These are phyloP conservation scores for Gadus chalcogrammus DNA, from an alignment of 2,113 vertebrate genomes.

Conservation along the genomic window DNA sequence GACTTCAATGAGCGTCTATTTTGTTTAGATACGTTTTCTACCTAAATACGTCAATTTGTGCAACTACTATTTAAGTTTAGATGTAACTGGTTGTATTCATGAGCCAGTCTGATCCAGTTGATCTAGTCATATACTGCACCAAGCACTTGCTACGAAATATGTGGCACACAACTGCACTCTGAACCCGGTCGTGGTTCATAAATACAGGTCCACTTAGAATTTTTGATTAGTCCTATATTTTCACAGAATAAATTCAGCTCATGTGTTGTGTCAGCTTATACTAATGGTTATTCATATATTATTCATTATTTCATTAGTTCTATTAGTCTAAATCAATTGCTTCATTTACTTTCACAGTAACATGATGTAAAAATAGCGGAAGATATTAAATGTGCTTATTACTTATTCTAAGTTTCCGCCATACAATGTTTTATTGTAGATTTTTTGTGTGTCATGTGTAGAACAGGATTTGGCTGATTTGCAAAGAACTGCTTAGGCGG, in stretches of 20 bases:
- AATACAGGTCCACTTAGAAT: constrained; percentile 30
- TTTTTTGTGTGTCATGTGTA: constrained; percentile 21
- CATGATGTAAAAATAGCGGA: constrained; percentile 32
- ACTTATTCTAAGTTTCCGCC: too few relatives aligned
- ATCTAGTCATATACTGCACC: constrained; percentile 38
- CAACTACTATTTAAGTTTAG: constrained; percentile 17
- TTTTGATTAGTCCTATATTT: too few relatives aligned
- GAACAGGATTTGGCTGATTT: constrained; percentile 36
- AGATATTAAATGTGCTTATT: constrained; percentile 29
- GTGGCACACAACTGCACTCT: constrained; percentile 28
- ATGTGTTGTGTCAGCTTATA: too few relatives aligned
- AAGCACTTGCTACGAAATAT: constrained; percentile 62
- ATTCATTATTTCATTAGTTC: too few relatives aligned
- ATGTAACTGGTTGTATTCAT: constrained; percentile 23
- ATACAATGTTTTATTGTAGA: not conserved
- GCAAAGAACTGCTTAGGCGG: constrained; percentile 43
- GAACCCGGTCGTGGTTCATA: constrained; percentile 43
- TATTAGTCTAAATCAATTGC: constrained; percentile 11
- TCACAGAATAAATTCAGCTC: constrained; percentile 14
- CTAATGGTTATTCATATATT: too few relatives aligned
- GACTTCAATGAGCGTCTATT: constrained; percentile 5
- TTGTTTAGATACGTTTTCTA: not conserved
- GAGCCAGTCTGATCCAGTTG: constrained; percentile 15
- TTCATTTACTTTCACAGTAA: not conserved
- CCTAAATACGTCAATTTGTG: constrained; percentile 25